Evolutionary conservation across 1,140 invertebrate species (phyloP).

Genomic region (Lucilia cuprina): DNA sequence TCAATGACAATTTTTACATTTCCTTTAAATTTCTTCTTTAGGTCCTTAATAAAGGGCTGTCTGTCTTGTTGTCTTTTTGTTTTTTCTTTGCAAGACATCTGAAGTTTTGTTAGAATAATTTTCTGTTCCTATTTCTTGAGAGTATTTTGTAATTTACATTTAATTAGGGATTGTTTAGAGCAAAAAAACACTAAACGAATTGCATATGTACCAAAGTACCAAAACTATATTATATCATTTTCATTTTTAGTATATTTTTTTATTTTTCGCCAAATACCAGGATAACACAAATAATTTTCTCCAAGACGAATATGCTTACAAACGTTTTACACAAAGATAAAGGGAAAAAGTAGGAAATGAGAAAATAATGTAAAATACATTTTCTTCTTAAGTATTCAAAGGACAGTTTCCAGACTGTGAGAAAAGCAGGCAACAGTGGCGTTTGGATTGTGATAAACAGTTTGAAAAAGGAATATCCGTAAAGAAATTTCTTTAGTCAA

Average conservation of each 20-base stretch:
- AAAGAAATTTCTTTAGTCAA: too few relatives aligned
- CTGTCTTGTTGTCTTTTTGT: background rate
- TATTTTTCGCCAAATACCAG: background rate
- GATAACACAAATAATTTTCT: slow-evolving; percentile 13
- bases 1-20: too few relatives aligned
- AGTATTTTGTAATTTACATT: slow-evolving; percentile 18
- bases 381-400: background rate
- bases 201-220: background rate
- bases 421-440: background rate
- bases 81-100: background rate
- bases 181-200: background rate
- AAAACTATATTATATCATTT: background rate
- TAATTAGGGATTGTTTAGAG: background rate
- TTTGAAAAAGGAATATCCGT: too few relatives aligned
- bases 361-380: background rate
- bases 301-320: background rate
- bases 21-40: too few relatives aligned
- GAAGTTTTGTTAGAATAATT: background rate
- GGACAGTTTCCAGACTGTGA: background rate
- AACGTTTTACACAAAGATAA: background rate
- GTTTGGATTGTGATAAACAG: too few relatives aligned
- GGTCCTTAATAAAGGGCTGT: background rate
- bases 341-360: background rate
- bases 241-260: background rate
- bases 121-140: background rate